phyloP scores from a whole-genome alignment of 2,797 vertebrate genomes.

The Brachyalestes nurse region DNA sequence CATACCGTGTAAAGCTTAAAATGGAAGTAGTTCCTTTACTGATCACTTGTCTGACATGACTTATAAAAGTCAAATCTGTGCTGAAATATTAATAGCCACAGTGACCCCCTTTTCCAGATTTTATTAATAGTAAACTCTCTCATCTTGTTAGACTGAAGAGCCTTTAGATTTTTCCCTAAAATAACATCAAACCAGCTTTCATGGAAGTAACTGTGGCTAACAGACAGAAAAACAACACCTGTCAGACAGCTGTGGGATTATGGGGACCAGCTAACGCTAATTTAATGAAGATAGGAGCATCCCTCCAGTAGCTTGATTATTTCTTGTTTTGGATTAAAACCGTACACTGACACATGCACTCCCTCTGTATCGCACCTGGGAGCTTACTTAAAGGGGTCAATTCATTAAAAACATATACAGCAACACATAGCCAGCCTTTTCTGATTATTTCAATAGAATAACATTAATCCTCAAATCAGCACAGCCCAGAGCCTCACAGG shows the following conservation, averaged over 20 bases:
- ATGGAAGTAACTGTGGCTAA: not conserved
- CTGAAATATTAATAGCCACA: not conserved
- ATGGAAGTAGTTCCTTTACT: not conserved
- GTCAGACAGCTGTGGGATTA: not conserved
- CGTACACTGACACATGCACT: not conserved
- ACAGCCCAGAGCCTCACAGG: not conserved
- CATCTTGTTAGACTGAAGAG: not conserved
- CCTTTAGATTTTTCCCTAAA: not conserved
- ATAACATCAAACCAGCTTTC: not conserved
- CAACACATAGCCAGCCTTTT: not conserved
- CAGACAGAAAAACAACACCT: not conserved
- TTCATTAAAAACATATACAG: not conserved
- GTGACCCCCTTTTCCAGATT: not conserved
- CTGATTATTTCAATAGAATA: not conserved
- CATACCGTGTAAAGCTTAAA: not conserved
- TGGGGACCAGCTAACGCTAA: not conserved
- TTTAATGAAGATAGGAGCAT: not conserved
- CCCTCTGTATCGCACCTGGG: not conserved
- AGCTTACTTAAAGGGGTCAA: not conserved
- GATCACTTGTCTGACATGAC: not conserved
- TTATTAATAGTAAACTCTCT: not conserved
- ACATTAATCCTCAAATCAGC: constrained; percentile 6
- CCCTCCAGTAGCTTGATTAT: not conserved
- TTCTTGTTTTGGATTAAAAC: not conserved
- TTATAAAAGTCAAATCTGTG: not conserved